A percentile compares a stretch with the other conserved stretches of the same genome.
These are phyloP conservation scores for Galerucella calmariensis DNA, from an alignment of 2,888 invertebrate genomes.

Conservation along the genomic window DNA sequence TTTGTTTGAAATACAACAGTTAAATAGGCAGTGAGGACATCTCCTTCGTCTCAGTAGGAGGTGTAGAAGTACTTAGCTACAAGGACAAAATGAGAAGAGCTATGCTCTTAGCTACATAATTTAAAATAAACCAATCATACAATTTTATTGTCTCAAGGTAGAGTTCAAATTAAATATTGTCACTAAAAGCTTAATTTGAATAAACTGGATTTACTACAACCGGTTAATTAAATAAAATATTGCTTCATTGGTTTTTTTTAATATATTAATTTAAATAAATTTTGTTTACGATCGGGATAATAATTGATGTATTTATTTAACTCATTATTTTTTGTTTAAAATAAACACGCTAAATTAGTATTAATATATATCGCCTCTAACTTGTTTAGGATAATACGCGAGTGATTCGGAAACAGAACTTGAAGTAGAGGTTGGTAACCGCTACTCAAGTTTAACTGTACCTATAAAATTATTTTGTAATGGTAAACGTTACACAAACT, in stretches of 20 bases:
- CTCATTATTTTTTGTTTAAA: background rate
- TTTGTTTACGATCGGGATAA: no score
- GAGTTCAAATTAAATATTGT: no score
- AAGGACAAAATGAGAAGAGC: no score
- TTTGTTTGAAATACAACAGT: no score
- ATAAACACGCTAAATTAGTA: background rate
- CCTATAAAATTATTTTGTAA: background rate
- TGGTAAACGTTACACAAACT: background rate
- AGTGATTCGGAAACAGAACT: background rate
- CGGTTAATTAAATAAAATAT: background rate
- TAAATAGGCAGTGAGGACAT: no score
- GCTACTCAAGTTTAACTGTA: slow-evolving; percentile 1
- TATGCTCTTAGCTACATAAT: background rate
- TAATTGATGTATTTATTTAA: no score
- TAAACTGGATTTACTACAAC: background rate
- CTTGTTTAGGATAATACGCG: background rate
- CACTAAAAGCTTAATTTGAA: no score
- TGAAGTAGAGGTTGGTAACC: background rate
- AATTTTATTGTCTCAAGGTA: no score
- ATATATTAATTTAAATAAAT: slow-evolving; percentile 4
- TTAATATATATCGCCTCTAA: background rate
- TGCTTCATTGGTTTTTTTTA: background rate
- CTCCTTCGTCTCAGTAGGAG: no score
- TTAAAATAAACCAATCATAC: no score
- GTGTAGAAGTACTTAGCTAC: no score